These are phyloP conservation scores for Volucella bombylans DNA, from an alignment of 2,888 invertebrate genomes.

Conservation along the genomic window DNA sequence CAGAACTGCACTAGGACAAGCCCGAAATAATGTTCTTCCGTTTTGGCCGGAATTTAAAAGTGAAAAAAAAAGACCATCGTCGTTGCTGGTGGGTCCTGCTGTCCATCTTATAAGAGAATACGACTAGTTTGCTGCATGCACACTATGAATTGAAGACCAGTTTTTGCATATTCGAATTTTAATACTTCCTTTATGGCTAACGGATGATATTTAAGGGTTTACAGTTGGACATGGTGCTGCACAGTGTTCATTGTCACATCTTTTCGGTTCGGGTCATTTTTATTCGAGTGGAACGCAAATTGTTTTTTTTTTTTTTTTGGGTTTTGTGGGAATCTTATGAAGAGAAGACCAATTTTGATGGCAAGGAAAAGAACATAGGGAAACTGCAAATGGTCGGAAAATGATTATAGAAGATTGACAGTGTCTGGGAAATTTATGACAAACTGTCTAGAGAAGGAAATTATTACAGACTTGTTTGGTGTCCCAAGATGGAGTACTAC, in stretches of 20 bases:
- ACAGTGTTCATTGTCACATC: conserved; percentile 13
- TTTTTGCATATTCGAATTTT: conserved; percentile 62
- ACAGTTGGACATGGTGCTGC: conserved; percentile 34
- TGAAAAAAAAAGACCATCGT: conserved; percentile 39
- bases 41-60: conserved; percentile 59
- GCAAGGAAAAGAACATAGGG: no score
- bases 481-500: no score
- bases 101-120: conserved; percentile 55
- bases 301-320: background rate
- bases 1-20: conserved; percentile 21
- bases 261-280: conserved; percentile 18
- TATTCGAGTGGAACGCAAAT: conserved; percentile 8
- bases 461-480: no score
- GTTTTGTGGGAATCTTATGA: no score
- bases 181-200: conserved; percentile 66
- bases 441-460: no score
- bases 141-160: conserved; percentile 9
- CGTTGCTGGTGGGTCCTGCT: conserved; percentile 15
- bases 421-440: no score
- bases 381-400: no score
- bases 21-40: conserved; percentile 61
- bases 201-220: conserved; percentile 65
- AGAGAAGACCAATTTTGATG: background rate
- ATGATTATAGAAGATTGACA: no score
- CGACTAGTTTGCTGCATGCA: conserved; percentile 24